phyloP scores from a whole-genome alignment of 53 echinoderm and acorn worm genomes.

The Arbacia lixula region DNA sequence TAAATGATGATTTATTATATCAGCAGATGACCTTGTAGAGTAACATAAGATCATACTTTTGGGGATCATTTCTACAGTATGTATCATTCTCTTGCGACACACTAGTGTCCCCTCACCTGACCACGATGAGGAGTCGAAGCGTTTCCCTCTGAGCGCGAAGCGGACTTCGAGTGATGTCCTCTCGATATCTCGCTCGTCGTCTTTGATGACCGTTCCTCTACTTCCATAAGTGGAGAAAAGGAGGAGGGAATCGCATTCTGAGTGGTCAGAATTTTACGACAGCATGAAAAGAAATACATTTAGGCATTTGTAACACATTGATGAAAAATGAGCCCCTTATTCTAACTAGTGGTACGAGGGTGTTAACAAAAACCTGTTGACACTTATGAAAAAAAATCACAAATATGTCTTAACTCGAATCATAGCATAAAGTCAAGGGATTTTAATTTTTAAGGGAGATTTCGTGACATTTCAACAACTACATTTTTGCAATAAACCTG shows the following conservation, averaged over 20 bases:
- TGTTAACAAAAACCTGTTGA: no score
- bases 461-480: no score
- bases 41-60: conserved; percentile 89
- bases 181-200: conserved; percentile 43
- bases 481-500: no score
- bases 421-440: no score
- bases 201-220: conserved; percentile 80
- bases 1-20: no score
- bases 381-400: no score
- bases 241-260: conserved; percentile 69
- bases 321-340: no score
- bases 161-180: conserved; percentile 62
- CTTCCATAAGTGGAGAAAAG: conserved; percentile 52
- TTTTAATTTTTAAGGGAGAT: no score
- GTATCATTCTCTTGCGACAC: conserved; percentile 52
- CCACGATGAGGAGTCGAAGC: conserved; percentile 77
- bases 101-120: conserved; percentile 45
- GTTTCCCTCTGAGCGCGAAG: conserved; percentile 85
- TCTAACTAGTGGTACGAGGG: no score
- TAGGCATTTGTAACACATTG: no score
- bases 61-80: conserved; percentile 92
- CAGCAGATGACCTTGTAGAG: no score
- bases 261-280: conserved; percentile 44
- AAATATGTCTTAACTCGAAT: no score
- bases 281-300: conserved; percentile 21